Evolutionary conservation across 2,113 vertebrate genomes (phyloP).

Genomic region (Stegastes partitus): DNA sequence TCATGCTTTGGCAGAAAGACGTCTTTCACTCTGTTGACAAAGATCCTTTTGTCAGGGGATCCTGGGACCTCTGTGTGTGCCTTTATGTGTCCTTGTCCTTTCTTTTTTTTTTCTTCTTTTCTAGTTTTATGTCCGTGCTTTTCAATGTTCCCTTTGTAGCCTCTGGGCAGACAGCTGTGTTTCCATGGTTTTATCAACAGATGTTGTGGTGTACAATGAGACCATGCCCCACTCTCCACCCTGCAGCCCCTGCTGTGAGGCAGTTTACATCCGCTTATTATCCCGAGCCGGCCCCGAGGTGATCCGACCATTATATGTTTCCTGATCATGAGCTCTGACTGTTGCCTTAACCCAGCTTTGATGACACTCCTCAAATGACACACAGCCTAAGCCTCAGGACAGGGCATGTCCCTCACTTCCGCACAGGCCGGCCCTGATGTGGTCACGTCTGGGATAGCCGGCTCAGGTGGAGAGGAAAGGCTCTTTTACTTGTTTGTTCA

Average conservation of each 20-base stretch:
- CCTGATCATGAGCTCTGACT: constrained; percentile 46
- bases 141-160: constrained; percentile 54
- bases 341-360: constrained; percentile 56
- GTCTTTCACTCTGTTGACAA: constrained; percentile 57
- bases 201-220: constrained; percentile 57
- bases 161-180: constrained; percentile 79
- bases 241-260: constrained; percentile 66
- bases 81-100: constrained; percentile 23
- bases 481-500: constrained; percentile 22
- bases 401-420: constrained; percentile 58
- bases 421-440: constrained; percentile 38
- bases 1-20: constrained; percentile 44
- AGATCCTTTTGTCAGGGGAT: constrained; percentile 60
- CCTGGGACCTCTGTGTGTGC: constrained; percentile 17
- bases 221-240: constrained; percentile 50
- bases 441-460: constrained; percentile 69
- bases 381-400: constrained; percentile 36
- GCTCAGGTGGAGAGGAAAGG: constrained; percentile 54
- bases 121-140: constrained; percentile 42
- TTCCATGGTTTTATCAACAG: constrained; percentile 68
- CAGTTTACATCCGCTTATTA: constrained; percentile 74
- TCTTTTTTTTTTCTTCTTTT: constrained; percentile 3
- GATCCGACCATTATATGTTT: constrained; percentile 47
- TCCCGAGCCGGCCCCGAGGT: constrained; percentile 46
- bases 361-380: constrained; percentile 67